Percentiles rank a stretch among this genome's conserved stretches.
These are phyloP conservation scores for Phenganax stokvisi DNA, from an alignment of 92 coral and sea anemone species.

Conservation along the genomic window DNA sequence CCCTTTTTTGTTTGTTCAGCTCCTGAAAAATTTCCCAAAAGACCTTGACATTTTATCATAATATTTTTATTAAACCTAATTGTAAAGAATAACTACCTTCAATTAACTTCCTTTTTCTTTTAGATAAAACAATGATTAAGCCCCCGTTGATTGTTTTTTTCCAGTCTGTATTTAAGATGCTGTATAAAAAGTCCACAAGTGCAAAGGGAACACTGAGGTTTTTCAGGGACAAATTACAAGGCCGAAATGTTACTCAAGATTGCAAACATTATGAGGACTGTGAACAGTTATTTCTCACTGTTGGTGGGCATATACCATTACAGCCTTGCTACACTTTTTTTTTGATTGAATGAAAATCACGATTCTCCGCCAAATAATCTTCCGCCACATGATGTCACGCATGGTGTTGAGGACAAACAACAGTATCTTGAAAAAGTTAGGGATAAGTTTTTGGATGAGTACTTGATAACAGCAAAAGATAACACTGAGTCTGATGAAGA, in stretches of 20 bases:
- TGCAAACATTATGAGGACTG: constrained; percentile 51
- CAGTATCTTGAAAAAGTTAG: constrained; percentile 5
- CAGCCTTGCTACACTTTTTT: constrained; percentile 48
- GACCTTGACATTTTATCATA: too few species aligned
- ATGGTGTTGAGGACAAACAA: constrained; percentile 17
- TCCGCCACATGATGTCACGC: constrained; percentile 46
- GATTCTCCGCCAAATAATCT: constrained; percentile 32
- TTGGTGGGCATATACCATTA: constrained; percentile 46
- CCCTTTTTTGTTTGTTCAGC: too few species aligned
- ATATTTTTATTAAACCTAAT: too few species aligned
- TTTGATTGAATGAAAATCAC: constrained; percentile 35
- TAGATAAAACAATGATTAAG: too few species aligned
- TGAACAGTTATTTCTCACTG: constrained; percentile 45
- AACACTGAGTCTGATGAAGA: background rate
- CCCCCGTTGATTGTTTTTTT: background rate
- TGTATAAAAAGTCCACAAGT: constrained; percentile 44
- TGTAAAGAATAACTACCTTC: too few species aligned
- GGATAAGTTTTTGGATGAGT: constrained; percentile 19
- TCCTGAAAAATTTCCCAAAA: too few species aligned
- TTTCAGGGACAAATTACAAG: constrained; percentile 46
- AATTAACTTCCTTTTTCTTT: too few species aligned
- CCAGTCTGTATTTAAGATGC: constrained; percentile 29
- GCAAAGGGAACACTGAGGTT: constrained; percentile 48
- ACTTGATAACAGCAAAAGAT: background rate
- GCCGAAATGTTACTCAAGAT: constrained; percentile 48